Base-by-base conservation (phyloP, 2,113 vertebrate genomes). In the Hymenochirus boettgeri region DNA sequence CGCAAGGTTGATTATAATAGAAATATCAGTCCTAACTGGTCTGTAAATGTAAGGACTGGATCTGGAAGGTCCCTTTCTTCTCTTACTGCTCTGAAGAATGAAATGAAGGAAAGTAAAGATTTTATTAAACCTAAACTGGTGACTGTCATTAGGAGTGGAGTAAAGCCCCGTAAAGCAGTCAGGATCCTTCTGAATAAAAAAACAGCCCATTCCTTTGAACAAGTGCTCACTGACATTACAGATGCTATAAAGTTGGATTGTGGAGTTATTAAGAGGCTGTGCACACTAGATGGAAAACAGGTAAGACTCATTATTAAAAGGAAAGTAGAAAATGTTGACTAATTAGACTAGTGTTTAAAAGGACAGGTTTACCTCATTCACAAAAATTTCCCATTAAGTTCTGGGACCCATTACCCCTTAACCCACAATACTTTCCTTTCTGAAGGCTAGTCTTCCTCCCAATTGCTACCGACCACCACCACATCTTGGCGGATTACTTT, bases 161-260 rank as follows among this genome's bases (percentile, higher is more conserved):
- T 96, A 39, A 98, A 96, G 72, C 96, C 96, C 0, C 89, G 96
- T 33, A 99, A 98, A 78, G 96, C 96, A 0, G 96, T 99, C 17
- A 86, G 96, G 21, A 89, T 99, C 51, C 91, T 99, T 57, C 90
- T 99, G 70, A 99, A 99, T 66, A 97, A 96, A 83, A 99, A 99
- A 85, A 99, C 96, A 0, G 96, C 95, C 1, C 96, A 99, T 82
- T 98, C 94, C 73, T 96, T 98, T 0, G 96, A 98, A 8, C 96
- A 99, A 75, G 96, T 99, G 73, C 82, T 99, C 74, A 95, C 91
- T 0, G 96, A 99, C 75, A 98, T 99, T 85, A 98, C 96, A 0
- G 93, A 97, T 29, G 95, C 96, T 61, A 95, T 99, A 88, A 98
- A 99, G 75, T 75, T 99, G 79, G 96, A 99, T 83, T 96, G 94